Percentiles rank a stretch among this genome's conserved stretches.
Conservation (phyloP, 2,888 invertebrate genomes). For the Stenotaenia linearis region DNA sequence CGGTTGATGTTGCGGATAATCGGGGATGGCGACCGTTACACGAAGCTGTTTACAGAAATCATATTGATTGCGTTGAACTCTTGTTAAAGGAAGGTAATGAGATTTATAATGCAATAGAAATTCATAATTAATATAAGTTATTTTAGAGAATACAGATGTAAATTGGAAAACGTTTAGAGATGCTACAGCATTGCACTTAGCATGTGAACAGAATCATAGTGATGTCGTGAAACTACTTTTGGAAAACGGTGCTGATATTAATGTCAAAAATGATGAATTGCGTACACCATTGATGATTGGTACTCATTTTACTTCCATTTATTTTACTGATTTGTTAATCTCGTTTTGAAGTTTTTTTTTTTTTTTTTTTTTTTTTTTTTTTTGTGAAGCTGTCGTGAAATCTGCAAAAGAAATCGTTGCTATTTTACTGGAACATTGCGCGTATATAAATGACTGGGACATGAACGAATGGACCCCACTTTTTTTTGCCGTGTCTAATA, state of each 20-base stretch:
- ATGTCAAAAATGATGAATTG: conserved; percentile 38
- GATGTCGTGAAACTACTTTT: conserved; percentile 42
- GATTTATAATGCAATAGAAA: too few relatives aligned
- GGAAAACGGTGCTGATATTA: conserved; percentile 43
- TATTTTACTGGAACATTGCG: background rate
- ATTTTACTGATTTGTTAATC: background rate
- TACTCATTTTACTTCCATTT: background rate
- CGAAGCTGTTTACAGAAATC: conserved; percentile 45
- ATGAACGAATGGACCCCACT: background rate
- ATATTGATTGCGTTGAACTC: conserved; percentile 40
- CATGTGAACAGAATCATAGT: conserved; percentile 41
- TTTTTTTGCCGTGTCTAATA: background rate
- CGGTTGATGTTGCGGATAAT: conserved; percentile 47
- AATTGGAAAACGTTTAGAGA: conserved; percentile 45
- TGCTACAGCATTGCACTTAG: conserved; percentile 45
- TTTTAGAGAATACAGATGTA: conserved; percentile 37
- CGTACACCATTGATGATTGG: background rate
- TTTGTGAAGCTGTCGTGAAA: background rate
- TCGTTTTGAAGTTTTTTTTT: background rate
- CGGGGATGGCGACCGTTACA: conserved; percentile 48
- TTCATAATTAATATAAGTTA: too few relatives aligned
- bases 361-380: background rate
- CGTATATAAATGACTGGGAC: background rate
- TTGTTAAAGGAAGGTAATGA: conserved; percentile 37
- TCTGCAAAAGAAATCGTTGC: background rate